These are phyloP conservation scores for Poecilia latipinna DNA, from an alignment of 2,113 vertebrate species.

Conservation along the genomic window DNA sequence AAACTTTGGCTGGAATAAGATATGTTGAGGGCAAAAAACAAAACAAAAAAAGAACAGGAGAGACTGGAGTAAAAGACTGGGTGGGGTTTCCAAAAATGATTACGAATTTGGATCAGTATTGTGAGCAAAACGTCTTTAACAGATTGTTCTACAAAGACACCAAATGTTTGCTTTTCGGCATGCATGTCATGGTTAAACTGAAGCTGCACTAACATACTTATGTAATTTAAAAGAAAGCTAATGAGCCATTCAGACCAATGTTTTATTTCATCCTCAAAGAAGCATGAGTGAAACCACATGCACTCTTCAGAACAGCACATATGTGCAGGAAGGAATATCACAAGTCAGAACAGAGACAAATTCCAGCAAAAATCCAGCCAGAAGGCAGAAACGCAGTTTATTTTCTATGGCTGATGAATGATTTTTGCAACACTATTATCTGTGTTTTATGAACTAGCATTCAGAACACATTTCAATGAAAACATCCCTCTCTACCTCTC, in stretches of 20 bases:
- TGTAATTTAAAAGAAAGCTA: background rate
- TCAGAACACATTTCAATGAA: background rate
- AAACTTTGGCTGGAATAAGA: background rate
- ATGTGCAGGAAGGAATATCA: too few species aligned
- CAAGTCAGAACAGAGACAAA: too few species aligned
- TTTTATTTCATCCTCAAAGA: background rate
- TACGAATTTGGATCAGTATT: background rate
- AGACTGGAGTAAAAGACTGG: background rate
- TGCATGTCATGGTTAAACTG: background rate
- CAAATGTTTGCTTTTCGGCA: background rate
- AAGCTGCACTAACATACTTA: background rate
- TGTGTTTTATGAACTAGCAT: too few species aligned
- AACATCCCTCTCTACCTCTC: background rate
- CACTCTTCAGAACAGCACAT: background rate
- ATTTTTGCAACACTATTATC: too few species aligned
- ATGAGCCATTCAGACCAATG: too few species aligned
- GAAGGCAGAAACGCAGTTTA: too few species aligned
- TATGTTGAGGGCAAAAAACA: background rate
- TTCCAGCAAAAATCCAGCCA: too few species aligned
- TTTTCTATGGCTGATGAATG: too few species aligned
- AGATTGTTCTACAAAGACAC: background rate
- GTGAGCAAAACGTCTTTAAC: background rate
- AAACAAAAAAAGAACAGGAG: background rate
- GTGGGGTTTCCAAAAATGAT: background rate
- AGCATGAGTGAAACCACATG: background rate